A percentile compares a stretch with the other conserved stretches of the same genome.
Conservation (phyloP, 30 jellyfish, hydroid and myxozoan species). For the Chrysaora quinquecirrha region DNA sequence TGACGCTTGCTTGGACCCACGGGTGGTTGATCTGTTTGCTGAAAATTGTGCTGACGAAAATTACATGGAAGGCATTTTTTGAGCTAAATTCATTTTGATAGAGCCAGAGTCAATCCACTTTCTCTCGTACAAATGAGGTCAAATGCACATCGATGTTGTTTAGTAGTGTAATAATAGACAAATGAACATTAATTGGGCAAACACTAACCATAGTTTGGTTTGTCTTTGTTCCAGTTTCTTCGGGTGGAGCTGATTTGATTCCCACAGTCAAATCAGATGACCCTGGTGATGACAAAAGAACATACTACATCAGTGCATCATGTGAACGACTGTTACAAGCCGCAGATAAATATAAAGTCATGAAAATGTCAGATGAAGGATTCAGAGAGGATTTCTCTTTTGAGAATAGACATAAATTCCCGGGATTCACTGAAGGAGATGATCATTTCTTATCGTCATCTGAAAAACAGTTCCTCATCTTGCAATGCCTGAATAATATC, state of each 20-base stretch:
- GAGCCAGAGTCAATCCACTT: too few relatives aligned
- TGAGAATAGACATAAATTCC: conserved; percentile 62
- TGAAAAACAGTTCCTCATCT: conserved; percentile 81
- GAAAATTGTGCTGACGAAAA: too few relatives aligned
- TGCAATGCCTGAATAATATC: conserved; percentile 61
- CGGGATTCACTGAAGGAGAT: conserved; percentile 66
- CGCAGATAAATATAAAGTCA: conserved; percentile 82
- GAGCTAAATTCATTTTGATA: too few relatives aligned
- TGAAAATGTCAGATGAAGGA: conserved; percentile 71
- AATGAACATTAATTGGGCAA: too few relatives aligned
- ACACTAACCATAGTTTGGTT: too few relatives aligned
- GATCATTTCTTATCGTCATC: conserved; percentile 71
- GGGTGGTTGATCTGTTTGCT: too few relatives aligned
- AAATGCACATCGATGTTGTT: too few relatives aligned
- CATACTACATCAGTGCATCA: conserved; percentile 75
- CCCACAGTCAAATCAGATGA: conserved; percentile 58
- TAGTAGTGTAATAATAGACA: too few relatives aligned
- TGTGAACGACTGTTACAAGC: conserved; percentile 63
- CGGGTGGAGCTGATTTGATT: conserved; percentile 94
- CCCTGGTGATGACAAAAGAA: conserved; percentile 46
- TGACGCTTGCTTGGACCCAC: too few relatives aligned
- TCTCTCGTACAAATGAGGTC: too few relatives aligned
- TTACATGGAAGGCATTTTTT: too few relatives aligned
- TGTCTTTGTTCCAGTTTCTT: conserved; percentile 53
- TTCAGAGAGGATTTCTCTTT: conserved; percentile 51